Evolutionary conservation across 2,113 vertebrate genomes (phyloP).

Genomic region (Prunella fulvescens): DNA sequence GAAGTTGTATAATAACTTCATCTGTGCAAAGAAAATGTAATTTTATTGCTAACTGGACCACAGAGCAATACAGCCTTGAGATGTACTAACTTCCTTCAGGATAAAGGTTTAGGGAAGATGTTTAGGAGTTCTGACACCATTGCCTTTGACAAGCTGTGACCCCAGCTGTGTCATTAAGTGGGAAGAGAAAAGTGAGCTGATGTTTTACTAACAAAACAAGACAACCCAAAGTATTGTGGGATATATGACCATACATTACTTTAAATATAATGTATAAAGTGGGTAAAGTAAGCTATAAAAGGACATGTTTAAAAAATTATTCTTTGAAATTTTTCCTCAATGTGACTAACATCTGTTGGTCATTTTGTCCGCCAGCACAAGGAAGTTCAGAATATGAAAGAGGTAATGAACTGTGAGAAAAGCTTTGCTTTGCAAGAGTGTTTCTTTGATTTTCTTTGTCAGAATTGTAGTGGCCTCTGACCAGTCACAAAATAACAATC

Average conservation of each 20-base stretch:
- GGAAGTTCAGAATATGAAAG: conserved; percentile 38
- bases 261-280: not conserved
- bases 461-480: not conserved
- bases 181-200: not conserved
- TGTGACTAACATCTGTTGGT: conserved; percentile 48
- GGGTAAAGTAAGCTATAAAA: not conserved
- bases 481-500: not conserved
- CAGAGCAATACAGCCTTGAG: not conserved
- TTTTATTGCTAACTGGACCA: not conserved
- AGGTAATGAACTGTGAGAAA: conserved; percentile 58
- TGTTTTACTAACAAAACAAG: not conserved
- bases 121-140: not conserved
- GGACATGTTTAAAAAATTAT: conserved; percentile 35
- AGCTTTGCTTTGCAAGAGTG: not conserved
- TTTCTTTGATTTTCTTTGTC: conserved; percentile 33
- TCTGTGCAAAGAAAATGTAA: not conserved
- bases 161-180: not conserved
- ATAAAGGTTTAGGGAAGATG: not conserved
- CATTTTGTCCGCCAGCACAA: conserved; percentile 3
- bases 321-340: conserved; percentile 8
- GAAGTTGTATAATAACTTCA: not conserved
- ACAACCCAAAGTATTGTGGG: not conserved
- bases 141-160: not conserved
- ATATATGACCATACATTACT: not conserved
- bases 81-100: not conserved